Conservation (phyloP, 1,140 invertebrate species). For the Apis laboriosa region DNA sequence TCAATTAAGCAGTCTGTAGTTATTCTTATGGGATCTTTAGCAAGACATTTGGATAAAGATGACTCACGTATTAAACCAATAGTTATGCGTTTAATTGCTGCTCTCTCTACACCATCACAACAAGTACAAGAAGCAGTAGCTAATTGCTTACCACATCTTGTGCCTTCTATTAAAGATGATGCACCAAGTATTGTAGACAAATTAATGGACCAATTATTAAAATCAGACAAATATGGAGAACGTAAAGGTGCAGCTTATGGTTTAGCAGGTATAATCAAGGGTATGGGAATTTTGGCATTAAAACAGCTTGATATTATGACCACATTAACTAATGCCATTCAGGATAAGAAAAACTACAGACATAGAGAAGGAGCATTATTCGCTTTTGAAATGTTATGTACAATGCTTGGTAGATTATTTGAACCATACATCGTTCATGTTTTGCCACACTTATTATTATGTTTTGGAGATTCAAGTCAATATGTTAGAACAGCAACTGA, state of each 20-base stretch:
- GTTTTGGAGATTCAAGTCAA: constrained; percentile 97
- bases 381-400: constrained; percentile 98
- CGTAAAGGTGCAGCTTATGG: constrained; percentile 95
- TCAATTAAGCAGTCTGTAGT: constrained; percentile 97
- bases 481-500: constrained; percentile 96
- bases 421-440: constrained; percentile 99
- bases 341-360: constrained; percentile 97
- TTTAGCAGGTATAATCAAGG: constrained; percentile 94
- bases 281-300: constrained; percentile 96
- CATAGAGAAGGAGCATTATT: constrained; percentile 97
- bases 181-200: constrained; percentile 93
- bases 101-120: constrained; percentile 97
- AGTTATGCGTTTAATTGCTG: constrained; percentile 93
- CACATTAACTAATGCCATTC: constrained; percentile 95
- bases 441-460: constrained; percentile 95
- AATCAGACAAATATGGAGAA: constrained; percentile 98
- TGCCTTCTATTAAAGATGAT: constrained; percentile 95
- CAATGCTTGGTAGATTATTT: constrained; percentile 96
- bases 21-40: constrained; percentile 97
- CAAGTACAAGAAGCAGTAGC: constrained; percentile 98
- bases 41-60: constrained; percentile 95
- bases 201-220: constrained; percentile 92
- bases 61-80: constrained; percentile 95
- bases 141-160: constrained; percentile 96
- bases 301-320: constrained; percentile 98